Base-by-base conservation (phyloP, 2,797 vertebrate genomes). In the Falco rusticolus region DNA sequence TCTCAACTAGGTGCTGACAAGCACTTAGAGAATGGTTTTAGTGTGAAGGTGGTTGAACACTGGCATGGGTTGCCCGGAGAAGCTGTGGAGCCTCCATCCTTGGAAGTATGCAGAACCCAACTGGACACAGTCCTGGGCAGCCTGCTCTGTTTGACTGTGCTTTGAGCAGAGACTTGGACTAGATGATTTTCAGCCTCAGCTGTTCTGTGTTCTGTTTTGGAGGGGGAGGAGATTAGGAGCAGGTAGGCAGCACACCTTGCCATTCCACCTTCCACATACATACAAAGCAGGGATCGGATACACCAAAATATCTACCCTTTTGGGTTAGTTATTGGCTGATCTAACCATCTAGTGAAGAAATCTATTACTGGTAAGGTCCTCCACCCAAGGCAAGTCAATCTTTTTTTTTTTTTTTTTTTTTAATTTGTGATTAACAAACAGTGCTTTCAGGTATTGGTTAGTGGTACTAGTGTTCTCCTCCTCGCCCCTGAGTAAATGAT, bases 291-390 rank as follows among this genome's bases (percentile, higher is more conserved):
- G 61, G 18, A 21, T 89, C 78, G 45, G 16, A 16, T 71, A 22
- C 29, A 11, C 7, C 37, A 65, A 43, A 31, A 13, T 45, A 34
- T 21, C 33, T 48, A 43, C n/a, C 9, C 1, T 41, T 68, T 71
- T 45, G 12, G 3, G 5, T 60, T 81, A 64, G 4, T 33, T 91
- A 15, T 24, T 76, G 29, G 9, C 13, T 51, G 20, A 41, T 87
- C 21, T 41, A 61, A 16, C 0, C 0, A 0, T 2, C 8, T n/a
- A 54, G 16, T 47, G 50, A 57, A 71, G 43, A 57, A 81, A 68
- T 71, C 20, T 78, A 0, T 61, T 64, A 15, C 22, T 69, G 16
- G 3, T 78, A 2, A 81, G 56, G 28, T 69, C 37, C 11, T 89
- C 29, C 6, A 43, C 56, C 87, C 9, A 17, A 43, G 34, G 10